Percentiles rank a stretch among this genome's conserved stretches.
These are phyloP conservation scores for Bradypodion ventrale DNA, from an alignment of 2,797 vertebrate genomes.

Conservation along the genomic window DNA sequence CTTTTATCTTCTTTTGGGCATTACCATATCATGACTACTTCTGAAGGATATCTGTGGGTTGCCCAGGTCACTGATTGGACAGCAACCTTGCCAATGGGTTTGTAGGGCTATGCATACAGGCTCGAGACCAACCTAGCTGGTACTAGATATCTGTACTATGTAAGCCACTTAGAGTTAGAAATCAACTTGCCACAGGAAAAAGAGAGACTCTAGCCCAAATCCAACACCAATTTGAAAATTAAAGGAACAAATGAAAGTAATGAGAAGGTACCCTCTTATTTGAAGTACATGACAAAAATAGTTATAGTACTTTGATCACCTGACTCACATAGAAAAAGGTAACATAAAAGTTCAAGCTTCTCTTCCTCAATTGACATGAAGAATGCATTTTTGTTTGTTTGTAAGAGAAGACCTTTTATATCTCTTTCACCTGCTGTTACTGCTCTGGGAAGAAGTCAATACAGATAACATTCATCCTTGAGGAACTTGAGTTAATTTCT, in stretches of 20 bases:
- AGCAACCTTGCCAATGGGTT: too few species aligned
- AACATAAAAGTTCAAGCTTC: constrained; percentile 67
- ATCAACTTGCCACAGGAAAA: constrained; percentile 66
- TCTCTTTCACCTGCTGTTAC: constrained; percentile 52
- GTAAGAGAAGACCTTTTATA: constrained; percentile 40
- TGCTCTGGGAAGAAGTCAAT: constrained; percentile 61
- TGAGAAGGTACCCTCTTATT: constrained; percentile 42
- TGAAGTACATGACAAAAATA: constrained; percentile 51
- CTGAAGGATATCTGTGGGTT: constrained; percentile 40
- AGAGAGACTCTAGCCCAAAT: constrained; percentile 57
- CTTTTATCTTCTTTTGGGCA: constrained; percentile 17
- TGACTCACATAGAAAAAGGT: constrained; percentile 69
- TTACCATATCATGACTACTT: constrained; percentile 38
- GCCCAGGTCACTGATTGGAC: too few species aligned
- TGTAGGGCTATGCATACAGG: too few species aligned
- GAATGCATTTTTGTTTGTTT: constrained; percentile 57
- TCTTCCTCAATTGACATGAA: constrained; percentile 61
- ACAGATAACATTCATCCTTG: constrained; percentile 50
- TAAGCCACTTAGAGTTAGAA: constrained; percentile 63
- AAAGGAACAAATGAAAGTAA: constrained; percentile 53
- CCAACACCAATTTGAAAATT: constrained; percentile 71
- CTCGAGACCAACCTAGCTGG: too few species aligned
- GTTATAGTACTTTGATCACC: constrained; percentile 49
- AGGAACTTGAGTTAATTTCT: constrained; percentile 39
- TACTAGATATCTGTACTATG: constrained; percentile 34